These are phyloP conservation scores for Hydrolagus affinis DNA, from an alignment of 2,113 vertebrate genomes.

Conservation along the genomic window DNA sequence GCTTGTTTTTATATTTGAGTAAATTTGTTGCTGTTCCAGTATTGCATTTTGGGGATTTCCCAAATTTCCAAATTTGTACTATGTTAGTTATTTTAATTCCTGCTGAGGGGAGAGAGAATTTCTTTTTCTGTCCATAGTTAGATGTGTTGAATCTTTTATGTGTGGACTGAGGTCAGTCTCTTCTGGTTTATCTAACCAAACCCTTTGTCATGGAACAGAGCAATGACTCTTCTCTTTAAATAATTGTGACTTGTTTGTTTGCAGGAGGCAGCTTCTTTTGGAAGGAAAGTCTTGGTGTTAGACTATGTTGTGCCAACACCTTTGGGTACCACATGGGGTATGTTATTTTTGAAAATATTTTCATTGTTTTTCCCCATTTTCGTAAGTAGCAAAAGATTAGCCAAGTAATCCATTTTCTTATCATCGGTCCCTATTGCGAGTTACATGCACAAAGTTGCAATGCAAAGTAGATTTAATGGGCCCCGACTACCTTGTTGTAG, in stretches of 20 bases:
- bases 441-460: background rate
- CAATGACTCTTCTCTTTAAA: background rate
- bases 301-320: conserved; percentile 88
- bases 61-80: no score
- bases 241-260: conserved; percentile 25
- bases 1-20: no score
- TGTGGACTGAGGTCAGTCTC: no score
- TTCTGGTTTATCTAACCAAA: no score
- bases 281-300: conserved; percentile 87
- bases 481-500: no score
- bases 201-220: background rate
- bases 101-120: no score
- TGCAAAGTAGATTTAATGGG: no score
- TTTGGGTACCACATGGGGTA: conserved; percentile 85
- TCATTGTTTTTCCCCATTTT: background rate
- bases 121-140: background rate
- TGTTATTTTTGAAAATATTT: background rate
- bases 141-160: background rate
- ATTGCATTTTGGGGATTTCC: no score
- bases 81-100: no score
- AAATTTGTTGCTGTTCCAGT: no score
- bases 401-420: no score
- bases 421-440: no score
- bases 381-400: background rate
- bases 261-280: conserved; percentile 80